phyloP scores from a whole-genome alignment of 2,113 vertebrate species.

The Corynorhinus townsendii region DNA sequence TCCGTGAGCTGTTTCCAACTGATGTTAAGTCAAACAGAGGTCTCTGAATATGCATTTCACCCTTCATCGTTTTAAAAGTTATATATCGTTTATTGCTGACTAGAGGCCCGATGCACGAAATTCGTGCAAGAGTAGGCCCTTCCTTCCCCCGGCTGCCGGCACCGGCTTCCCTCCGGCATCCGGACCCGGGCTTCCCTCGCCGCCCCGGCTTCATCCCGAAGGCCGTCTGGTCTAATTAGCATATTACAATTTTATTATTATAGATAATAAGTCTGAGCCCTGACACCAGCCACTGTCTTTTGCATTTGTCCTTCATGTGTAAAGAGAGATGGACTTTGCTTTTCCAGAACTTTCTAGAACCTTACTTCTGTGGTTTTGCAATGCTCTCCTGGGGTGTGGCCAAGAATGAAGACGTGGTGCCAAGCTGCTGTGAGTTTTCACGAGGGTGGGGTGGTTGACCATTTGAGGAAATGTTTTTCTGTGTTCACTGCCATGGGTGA shows the following conservation, averaged over 20 bases:
- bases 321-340: background rate
- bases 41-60: background rate
- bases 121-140: too few relatives aligned
- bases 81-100: background rate
- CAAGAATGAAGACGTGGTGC: background rate
- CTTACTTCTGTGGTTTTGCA: background rate
- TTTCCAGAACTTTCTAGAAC: background rate
- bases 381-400: background rate
- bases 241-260: too few relatives aligned
- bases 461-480: background rate
- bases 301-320: background rate
- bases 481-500: background rate
- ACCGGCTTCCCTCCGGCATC: too few relatives aligned
- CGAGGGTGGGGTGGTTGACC: background rate
- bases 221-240: too few relatives aligned
- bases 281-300: background rate
- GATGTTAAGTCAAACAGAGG: background rate
- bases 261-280: background rate
- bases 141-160: too few relatives aligned
- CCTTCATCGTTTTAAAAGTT: background rate
- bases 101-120: too few relatives aligned
- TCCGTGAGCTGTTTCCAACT: background rate
- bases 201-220: too few relatives aligned
- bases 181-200: too few relatives aligned
- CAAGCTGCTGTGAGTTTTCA: background rate